These are phyloP conservation scores for Uria lomvia DNA, from an alignment of 2,113 vertebrate species.

Conservation along the genomic window DNA sequence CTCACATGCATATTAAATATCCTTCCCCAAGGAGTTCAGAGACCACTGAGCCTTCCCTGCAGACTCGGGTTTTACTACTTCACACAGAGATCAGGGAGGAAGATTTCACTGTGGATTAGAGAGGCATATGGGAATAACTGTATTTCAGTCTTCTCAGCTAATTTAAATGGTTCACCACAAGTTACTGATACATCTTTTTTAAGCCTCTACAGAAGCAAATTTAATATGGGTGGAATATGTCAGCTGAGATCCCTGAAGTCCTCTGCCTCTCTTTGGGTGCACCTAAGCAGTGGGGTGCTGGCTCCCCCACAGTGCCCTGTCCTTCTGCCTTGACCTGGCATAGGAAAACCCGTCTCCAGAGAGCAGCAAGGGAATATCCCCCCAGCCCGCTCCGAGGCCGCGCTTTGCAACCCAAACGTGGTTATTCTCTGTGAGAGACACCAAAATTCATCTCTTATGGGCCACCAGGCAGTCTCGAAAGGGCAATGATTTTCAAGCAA, in stretches of 20 bases:
- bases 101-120: not conserved
- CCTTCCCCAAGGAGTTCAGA: not conserved
- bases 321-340: not conserved
- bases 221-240: not conserved
- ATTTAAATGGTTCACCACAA: not conserved
- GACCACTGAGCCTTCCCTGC: not conserved
- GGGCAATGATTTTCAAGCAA: not conserved
- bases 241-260: not conserved
- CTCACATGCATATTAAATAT: not conserved
- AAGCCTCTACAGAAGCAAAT: not conserved
- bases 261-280: not conserved
- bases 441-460: not conserved
- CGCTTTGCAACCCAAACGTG: not conserved
- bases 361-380: not conserved
- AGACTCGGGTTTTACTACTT: not conserved
- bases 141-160: not conserved
- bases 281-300: not conserved
- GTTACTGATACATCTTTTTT: not conserved
- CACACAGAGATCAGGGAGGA: not conserved
- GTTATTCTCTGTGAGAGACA: not conserved
- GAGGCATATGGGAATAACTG: not conserved
- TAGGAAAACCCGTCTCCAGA: not conserved
- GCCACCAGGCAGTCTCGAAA: not conserved
- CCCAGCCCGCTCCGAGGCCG: accelerated
- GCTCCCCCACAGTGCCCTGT: accelerated